Evolutionary conservation across 2,888 invertebrate genomes (phyloP).

Genomic region (Eupithecia pulchellata): DNA sequence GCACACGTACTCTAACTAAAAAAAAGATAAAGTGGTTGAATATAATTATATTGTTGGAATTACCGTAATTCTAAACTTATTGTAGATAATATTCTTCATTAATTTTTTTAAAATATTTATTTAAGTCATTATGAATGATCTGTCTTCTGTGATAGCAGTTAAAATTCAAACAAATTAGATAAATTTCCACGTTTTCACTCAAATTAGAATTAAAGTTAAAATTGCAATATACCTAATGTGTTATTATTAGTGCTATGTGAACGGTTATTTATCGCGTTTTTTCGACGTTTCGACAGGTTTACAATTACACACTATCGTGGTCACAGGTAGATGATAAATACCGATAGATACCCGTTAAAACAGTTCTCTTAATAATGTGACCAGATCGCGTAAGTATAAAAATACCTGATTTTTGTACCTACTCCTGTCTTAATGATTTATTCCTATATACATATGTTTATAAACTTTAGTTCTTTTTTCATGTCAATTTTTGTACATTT

Average conservation of each 20-base stretch:
- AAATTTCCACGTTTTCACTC: neutral
- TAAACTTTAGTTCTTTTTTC: neutral
- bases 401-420: too few relatives aligned
- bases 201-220: neutral
- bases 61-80: neutral
- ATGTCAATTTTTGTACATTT: neutral
- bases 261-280: too few relatives aligned
- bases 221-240: neutral
- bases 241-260: too few relatives aligned
- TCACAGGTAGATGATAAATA: too few relatives aligned
- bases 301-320: too few relatives aligned
- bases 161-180: neutral
- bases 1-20: too few relatives aligned
- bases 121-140: constrained; percentile 44
- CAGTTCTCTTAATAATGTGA: too few relatives aligned
- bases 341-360: too few relatives aligned
- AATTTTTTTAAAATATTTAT: neutral
- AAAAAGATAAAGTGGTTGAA: neutral
- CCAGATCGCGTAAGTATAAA: too few relatives aligned
- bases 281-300: too few relatives aligned
- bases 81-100: constrained; percentile 33
- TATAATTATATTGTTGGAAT: neutral
- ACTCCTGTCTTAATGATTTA: neutral
- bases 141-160: constrained; percentile 59
- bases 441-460: too few relatives aligned